A percentile compares a stretch with the other conserved stretches of the same genome.
phyloP scores from a whole-genome alignment of 2,888 invertebrate genomes.

The Omphaloscelis lunosa region DNA sequence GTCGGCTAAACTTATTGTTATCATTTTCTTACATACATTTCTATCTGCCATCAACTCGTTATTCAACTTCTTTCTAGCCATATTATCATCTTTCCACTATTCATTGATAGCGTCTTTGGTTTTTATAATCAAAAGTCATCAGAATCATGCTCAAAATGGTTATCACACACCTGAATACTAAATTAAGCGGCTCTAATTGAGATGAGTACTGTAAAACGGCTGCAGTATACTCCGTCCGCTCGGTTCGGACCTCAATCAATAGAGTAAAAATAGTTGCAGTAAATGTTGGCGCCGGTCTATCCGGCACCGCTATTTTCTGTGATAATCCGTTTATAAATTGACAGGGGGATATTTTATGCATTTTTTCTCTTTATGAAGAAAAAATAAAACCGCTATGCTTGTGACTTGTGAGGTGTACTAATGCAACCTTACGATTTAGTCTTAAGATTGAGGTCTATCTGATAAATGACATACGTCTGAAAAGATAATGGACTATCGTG shows the following conservation, averaged over 20 bases:
- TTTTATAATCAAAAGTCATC: background rate
- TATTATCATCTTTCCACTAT: background rate
- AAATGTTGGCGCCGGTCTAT: slow-evolving; percentile 33
- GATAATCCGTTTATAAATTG: slow-evolving; percentile 40
- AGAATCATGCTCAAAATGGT: slow-evolving; percentile 17
- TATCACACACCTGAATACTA: background rate
- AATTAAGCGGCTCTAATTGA: slow-evolving; percentile 5
- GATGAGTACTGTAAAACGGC: background rate
- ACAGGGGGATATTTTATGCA: slow-evolving; percentile 19
- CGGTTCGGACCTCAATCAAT: slow-evolving; percentile 48
- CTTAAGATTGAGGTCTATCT: background rate
- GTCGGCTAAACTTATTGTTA: background rate
- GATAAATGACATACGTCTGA: background rate
- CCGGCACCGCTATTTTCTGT: slow-evolving; percentile 29
- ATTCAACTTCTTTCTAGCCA: background rate
- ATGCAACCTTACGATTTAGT: background rate
- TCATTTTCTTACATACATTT: background rate
- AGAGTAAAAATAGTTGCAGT: slow-evolving; percentile 54
- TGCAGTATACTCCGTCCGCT: slow-evolving; percentile 4
- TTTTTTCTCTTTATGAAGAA: background rate
- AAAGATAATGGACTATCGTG: background rate
- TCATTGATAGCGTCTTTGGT: background rate
- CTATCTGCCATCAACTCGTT: background rate
- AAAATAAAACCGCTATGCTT: slow-evolving; percentile 39
- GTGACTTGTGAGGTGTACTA: slow-evolving; percentile 37